A percentile compares a stretch with the other conserved stretches of the same genome.
These are phyloP conservation scores for Podarcis muralis DNA, from an alignment of 2,113 vertebrate species.

Conservation along the genomic window DNA sequence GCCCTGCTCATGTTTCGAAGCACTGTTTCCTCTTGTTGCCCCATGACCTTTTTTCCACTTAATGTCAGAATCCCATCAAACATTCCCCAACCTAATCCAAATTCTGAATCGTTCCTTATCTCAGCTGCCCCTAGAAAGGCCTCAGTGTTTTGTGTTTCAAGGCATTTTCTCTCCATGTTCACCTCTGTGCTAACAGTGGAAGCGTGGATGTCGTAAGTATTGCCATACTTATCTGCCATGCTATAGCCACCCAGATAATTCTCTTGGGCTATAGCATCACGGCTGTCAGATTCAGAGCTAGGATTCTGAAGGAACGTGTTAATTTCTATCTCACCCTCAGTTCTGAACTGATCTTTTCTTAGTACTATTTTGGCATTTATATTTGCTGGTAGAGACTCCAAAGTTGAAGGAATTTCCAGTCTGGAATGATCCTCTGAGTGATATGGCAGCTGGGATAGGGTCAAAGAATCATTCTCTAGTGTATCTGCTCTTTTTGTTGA, in stretches of 20 bases:
- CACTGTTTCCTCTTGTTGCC: neutral
- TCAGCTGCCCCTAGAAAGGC: neutral
- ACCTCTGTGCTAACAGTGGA: conserved; percentile 9
- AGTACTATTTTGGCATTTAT: conserved; percentile 9
- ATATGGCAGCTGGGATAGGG: conserved; percentile 20
- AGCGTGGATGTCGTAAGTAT: conserved; percentile 19
- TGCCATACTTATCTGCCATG: conserved; percentile 47
- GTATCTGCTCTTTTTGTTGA: conserved; percentile 31
- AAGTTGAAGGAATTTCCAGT: conserved; percentile 32
- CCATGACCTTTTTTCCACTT: neutral
- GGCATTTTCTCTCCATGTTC: conserved; percentile 24
- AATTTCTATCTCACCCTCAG: conserved; percentile 23
- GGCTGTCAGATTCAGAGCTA: neutral
- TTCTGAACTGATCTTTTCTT: conserved; percentile 3
- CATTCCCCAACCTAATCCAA: neutral
- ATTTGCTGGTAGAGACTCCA: conserved; percentile 11
- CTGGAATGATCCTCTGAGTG: conserved; percentile 15
- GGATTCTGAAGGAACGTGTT: neutral
- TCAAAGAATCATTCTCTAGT: conserved; percentile 18
- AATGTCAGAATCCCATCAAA: conserved; percentile 27
- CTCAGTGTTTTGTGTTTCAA: neutral
- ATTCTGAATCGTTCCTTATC: conserved; percentile 3
- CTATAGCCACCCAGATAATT: conserved; percentile 33
- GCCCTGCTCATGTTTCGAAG: conserved; percentile 10
- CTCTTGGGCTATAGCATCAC: conserved; percentile 16